Evolutionary conservation across 2,797 vertebrate genomes (phyloP).

Genomic region (Merluccius polli): DNA sequence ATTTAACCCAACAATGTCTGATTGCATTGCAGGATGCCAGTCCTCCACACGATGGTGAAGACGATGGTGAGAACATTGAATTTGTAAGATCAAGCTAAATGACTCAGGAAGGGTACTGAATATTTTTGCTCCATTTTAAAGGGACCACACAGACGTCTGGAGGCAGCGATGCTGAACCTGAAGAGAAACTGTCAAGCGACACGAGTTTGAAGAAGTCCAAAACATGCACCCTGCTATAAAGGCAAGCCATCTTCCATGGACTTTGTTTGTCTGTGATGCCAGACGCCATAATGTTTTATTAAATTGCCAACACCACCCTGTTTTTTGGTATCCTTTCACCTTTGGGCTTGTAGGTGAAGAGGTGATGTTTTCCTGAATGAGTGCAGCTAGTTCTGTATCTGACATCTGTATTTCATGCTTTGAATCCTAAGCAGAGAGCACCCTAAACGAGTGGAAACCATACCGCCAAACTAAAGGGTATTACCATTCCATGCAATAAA

Average conservation of each 20-base stretch:
- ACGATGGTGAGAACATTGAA: conserved; percentile 39
- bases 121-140: conserved; percentile 5
- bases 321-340: not conserved
- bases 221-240: conserved; percentile 63
- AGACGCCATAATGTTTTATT: conserved; percentile 13
- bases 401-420: no score
- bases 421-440: no score
- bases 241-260: not conserved
- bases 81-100: not conserved
- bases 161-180: conserved; percentile 15
- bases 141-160: not conserved
- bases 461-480: no score
- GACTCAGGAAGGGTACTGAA: not conserved
- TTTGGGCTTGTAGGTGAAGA: not conserved
- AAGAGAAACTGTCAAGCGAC: conserved; percentile 10
- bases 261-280: not conserved
- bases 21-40: conserved; percentile 6
- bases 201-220: conserved; percentile 50
- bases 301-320: conserved; percentile 25
- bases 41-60: not conserved
- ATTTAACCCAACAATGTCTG: conserved; percentile 1
- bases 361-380: not conserved
- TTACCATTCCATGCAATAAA: no score
- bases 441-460: no score
- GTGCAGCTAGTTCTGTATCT: no score